Conservation (phyloP, 2,113 vertebrate species). For the Leucosticte australis region DNA sequence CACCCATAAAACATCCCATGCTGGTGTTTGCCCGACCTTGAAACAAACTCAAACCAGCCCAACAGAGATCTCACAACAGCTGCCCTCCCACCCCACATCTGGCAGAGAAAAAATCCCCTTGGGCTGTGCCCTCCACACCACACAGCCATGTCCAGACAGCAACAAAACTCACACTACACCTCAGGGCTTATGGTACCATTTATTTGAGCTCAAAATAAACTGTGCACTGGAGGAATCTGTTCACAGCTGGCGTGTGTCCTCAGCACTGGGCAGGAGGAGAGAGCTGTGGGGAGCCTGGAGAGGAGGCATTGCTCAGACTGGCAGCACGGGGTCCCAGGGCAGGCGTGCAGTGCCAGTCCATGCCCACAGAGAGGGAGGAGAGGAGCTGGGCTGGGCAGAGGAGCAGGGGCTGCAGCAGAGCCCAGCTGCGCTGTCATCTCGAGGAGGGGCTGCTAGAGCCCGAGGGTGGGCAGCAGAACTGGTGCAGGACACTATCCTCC, state of each 20-base stretch:
- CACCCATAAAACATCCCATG: rapidly evolving
- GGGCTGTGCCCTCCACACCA: neutral
- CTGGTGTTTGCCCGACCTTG: neutral
- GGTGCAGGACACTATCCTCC: slow-evolving; percentile 70
- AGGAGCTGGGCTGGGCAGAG: slow-evolving; percentile 28
- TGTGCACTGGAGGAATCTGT: neutral
- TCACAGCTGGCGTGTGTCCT: neutral
- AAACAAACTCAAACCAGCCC: neutral
- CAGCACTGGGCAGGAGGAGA: neutral
- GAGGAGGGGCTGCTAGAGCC: slow-evolving; percentile 72
- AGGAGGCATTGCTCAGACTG: neutral
- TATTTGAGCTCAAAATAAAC: slow-evolving; percentile 52
- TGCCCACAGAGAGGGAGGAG: slow-evolving; percentile 34
- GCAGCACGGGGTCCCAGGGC: neutral
- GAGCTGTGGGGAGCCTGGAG: slow-evolving; percentile 31
- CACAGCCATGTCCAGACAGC: neutral
- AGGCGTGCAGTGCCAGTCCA: slow-evolving; percentile 26
- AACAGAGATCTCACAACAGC: neutral
- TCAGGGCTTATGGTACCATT: slow-evolving; percentile 22
- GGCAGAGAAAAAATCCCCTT: neutral
- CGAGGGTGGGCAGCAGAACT: slow-evolving; percentile 71
- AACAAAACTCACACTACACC: slow-evolving; percentile 48
- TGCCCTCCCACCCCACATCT: neutral
- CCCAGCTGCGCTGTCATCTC: slow-evolving; percentile 64
- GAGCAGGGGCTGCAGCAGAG: slow-evolving; percentile 41